Conservation (phyloP, 1,140 invertebrate species). For the Lepeophtheirus salmonis region DNA sequence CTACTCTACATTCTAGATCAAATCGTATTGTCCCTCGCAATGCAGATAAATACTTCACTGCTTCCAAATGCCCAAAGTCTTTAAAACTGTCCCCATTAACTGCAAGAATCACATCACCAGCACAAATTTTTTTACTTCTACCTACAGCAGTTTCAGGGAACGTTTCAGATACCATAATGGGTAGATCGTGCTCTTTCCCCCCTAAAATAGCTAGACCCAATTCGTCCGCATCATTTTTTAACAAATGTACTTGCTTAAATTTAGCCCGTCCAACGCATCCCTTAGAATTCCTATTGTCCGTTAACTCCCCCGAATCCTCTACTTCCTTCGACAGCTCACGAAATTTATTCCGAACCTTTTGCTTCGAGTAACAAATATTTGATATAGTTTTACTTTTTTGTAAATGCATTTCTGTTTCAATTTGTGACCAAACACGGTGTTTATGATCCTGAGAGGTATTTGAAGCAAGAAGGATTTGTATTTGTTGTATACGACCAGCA, state of each 20-base stretch:
- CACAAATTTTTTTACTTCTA: slow-evolving; percentile 2
- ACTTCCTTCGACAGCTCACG: not conserved
- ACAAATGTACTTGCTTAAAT: slow-evolving; percentile 10
- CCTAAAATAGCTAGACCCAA: slow-evolving; percentile 17
- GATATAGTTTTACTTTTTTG: slow-evolving; percentile 16
- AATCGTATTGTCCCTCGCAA: slow-evolving; percentile 9
- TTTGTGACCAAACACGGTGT: slow-evolving; percentile 16
- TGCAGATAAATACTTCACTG: slow-evolving; percentile 10
- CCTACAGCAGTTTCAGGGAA: slow-evolving; percentile 11
- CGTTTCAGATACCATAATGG: slow-evolving; percentile 17
- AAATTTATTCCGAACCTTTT: slow-evolving; percentile 2
- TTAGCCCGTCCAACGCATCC: not conserved
- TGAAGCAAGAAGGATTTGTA: slow-evolving; percentile 12
- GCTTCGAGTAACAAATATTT: slow-evolving; percentile 17
- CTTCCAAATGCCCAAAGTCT: slow-evolving; percentile 5
- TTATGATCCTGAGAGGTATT: slow-evolving; percentile 11
- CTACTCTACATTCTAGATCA: slow-evolving; percentile 1
- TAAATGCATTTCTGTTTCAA: slow-evolving; percentile 17
- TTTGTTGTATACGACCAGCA: slow-evolving; percentile 17
- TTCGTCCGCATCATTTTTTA: slow-evolving; percentile 16
- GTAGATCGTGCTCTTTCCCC: slow-evolving; percentile 14
- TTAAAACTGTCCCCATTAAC: slow-evolving; percentile 15
- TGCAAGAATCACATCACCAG: slow-evolving; percentile 13
- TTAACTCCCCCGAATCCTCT: not conserved
- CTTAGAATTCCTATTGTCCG: too few species aligned